Evolutionary conservation across 2,797 vertebrate genomes (phyloP).

Genomic region (Gephyroberyx darwinii): DNA sequence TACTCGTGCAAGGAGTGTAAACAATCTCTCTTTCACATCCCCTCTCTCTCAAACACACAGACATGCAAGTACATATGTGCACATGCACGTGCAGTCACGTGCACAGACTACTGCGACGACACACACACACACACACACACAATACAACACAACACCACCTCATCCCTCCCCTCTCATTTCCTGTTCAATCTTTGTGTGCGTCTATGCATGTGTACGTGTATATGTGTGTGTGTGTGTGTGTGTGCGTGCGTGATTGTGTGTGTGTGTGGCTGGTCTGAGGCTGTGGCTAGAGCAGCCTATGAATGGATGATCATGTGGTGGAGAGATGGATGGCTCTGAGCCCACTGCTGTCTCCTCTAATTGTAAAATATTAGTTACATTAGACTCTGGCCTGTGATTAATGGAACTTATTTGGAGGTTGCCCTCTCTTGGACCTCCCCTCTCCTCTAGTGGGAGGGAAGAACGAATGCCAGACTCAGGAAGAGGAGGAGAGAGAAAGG

Average conservation of each 20-base stretch:
- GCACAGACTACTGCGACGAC: neutral
- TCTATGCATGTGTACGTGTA: conserved; percentile 20
- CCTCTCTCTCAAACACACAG: conserved; percentile 38
- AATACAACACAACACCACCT: neutral
- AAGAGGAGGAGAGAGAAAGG: conserved; percentile 53
- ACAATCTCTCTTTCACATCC: conserved; percentile 8
- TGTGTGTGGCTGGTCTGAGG: conserved; percentile 57
- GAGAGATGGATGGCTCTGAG: conserved; percentile 96
- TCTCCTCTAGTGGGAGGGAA: conserved; percentile 71
- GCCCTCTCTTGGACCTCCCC: conserved; percentile 81
- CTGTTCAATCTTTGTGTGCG: conserved; percentile 44
- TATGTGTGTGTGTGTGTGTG: conserved; percentile 16
- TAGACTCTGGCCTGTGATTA: conserved; percentile 99
- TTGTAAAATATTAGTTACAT: conserved; percentile 99
- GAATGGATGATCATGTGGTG: conserved; percentile 94
- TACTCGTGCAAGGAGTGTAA: neutral
- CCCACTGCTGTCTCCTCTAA: conserved; percentile 99
- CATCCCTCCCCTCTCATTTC: conserved; percentile 61
- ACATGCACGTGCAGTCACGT: neutral
- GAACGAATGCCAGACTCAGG: conserved; percentile 71
- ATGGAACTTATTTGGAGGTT: conserved; percentile 99
- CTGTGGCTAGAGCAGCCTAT: conserved; percentile 86
- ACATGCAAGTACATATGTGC: conserved; percentile 3
- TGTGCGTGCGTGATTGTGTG: conserved; percentile 10
- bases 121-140: neutral